phyloP scores from a whole-genome alignment of 1,140 invertebrate genomes.

The Cryptotermes secundus region DNA sequence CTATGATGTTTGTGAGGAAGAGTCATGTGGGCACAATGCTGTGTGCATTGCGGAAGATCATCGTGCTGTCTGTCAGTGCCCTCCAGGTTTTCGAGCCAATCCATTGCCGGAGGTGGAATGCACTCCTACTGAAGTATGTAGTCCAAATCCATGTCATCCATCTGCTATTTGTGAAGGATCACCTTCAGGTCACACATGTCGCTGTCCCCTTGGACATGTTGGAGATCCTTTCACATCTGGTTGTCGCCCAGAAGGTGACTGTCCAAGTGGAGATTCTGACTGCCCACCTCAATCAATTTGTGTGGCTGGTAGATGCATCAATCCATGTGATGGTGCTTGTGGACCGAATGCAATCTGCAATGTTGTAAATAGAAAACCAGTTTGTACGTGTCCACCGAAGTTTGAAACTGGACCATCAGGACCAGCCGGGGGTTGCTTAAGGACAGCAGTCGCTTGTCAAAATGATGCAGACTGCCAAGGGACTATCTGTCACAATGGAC shows the following conservation, averaged over 20 bases:
- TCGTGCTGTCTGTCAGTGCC: constrained; percentile 77
- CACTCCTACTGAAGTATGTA: constrained; percentile 64
- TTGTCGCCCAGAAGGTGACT: constrained; percentile 72
- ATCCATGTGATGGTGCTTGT: constrained; percentile 76
- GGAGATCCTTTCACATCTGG: constrained; percentile 73
- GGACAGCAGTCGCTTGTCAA: constrained; percentile 62
- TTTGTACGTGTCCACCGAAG: constrained; percentile 71
- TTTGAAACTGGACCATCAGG: constrained; percentile 64
- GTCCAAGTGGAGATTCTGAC: constrained; percentile 67
- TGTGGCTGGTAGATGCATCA: constrained; percentile 66
- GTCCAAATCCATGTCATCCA: constrained; percentile 76
- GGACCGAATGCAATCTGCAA: constrained; percentile 76
- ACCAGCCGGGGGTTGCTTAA: constrained; percentile 70
- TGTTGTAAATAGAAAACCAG: constrained; percentile 68
- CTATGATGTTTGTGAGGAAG: constrained; percentile 74
- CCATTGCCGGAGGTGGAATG: constrained; percentile 80
- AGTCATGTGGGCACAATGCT: constrained; percentile 82
- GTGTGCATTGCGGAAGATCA: constrained; percentile 86
- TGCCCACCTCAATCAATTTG: constrained; percentile 76
- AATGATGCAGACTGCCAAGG: constrained; percentile 75
- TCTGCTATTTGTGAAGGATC: constrained; percentile 74
- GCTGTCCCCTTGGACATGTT: constrained; percentile 71
- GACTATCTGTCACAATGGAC: constrained; percentile 74
- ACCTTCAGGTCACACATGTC: constrained; percentile 65
- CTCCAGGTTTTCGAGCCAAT: constrained; percentile 74